Base-by-base conservation (phyloP, 2,888 invertebrate species). In the Zhuqinia jingwanae region DNA sequence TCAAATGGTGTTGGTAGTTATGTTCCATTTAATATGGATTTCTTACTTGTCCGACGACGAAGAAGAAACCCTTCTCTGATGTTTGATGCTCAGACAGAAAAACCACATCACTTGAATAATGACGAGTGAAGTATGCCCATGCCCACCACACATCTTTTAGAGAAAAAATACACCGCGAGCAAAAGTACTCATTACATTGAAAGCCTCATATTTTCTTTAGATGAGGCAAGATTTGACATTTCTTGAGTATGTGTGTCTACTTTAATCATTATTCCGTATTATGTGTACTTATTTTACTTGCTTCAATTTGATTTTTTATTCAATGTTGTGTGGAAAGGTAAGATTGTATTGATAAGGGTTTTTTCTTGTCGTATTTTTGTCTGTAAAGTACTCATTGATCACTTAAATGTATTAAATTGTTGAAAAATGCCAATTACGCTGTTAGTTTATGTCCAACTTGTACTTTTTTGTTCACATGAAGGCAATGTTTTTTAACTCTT, bases 71-170 rank as follows among this genome's bases (percentile, higher is more conserved):
- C 42, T 60, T 42, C 5, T 36, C 11, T 58, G 25, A n/a, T 27
- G 36, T 1, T 11, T 30, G 68, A 20, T 42, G 68, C 1, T 68
- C 17, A 42, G 11, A 68, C 36, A 20, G 22, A 10, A 45, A 10
- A 73, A 25, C 8, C 36, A 36, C 8, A 36, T 36, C 36, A 36
- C 36, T 6, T 6, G 8, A 36, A 81, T 65, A 70, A 68, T 81
- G 86, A 86, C 86, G 81, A 68, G 81, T 70, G 86, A 47, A 81
- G 82, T 82, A 86, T 86, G 86, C 81, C 81, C 73, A 77, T 42
- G 20, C 30, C 27, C 30, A 27, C n/a, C 25, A 20, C 76, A 60
- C 3, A 53, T 36, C 53, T 47, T 30, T 65, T 63, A 65, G 25
- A 15, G 73, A 53, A 75, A 56, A 76, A 70, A 85, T 56, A 47